These are phyloP conservation scores for Schrankia costaestrigalis DNA, from an alignment of 2,888 invertebrate species.

Conservation along the genomic window DNA sequence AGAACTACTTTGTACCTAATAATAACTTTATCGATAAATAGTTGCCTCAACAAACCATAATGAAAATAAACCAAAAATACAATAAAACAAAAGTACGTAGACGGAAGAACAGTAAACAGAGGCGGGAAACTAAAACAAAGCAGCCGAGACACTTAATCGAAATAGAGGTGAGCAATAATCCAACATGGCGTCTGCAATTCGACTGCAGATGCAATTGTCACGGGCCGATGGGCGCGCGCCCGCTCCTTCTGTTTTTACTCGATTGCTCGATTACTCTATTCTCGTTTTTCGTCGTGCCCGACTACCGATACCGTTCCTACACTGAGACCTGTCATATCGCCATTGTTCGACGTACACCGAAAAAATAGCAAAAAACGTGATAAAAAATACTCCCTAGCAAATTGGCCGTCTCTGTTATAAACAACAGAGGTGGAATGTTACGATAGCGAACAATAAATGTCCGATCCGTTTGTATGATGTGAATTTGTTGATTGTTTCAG, in stretches of 20 bases:
- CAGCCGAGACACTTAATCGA: slow-evolving; percentile 58
- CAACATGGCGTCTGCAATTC: slow-evolving; percentile 69
- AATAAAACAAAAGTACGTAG: not conserved
- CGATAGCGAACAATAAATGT: slow-evolving; percentile 78
- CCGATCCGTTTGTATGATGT: slow-evolving; percentile 69
- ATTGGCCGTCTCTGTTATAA: slow-evolving; percentile 78
- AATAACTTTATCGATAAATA: no score
- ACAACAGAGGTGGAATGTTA: slow-evolving; percentile 77
- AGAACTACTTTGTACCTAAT: not conserved
- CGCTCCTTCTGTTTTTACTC: slow-evolving; percentile 70
- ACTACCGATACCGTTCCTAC: slow-evolving; percentile 64
- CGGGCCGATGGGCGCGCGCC: slow-evolving; percentile 59
- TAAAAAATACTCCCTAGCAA: slow-evolving; percentile 75
- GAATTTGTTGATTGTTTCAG: slow-evolving; percentile 75
- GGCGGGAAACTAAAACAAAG: slow-evolving; percentile 44
- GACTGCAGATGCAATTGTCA: slow-evolving; percentile 75
- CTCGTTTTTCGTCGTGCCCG: slow-evolving; percentile 69
- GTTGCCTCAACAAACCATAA: not conserved
- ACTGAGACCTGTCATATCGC: slow-evolving; percentile 77
- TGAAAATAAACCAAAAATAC: not conserved
- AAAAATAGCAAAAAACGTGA: slow-evolving; percentile 59
- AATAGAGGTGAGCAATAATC: slow-evolving; percentile 66
- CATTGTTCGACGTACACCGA: slow-evolving; percentile 68
- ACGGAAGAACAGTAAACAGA: slow-evolving; percentile 14
- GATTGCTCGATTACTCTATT: slow-evolving; percentile 72